phyloP scores from a whole-genome alignment of 2,888 invertebrate genomes.

The Ypsolopha sequella region DNA sequence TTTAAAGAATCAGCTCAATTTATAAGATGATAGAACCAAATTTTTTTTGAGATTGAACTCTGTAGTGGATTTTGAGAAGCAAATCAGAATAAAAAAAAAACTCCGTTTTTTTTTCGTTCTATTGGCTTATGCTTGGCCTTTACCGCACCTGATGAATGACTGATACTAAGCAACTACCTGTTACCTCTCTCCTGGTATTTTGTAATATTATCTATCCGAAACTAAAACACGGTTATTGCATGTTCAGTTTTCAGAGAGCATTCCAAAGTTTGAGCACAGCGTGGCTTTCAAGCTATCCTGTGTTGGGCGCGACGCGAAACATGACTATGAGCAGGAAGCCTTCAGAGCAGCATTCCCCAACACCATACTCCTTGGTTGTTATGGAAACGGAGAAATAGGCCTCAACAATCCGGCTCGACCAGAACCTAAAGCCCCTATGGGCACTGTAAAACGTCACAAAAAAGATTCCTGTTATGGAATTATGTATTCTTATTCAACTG shows the following conservation, averaged over 20 bases:
- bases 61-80: no score
- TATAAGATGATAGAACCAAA: no score
- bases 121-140: no score
- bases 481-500: slow-evolving; percentile 44
- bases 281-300: slow-evolving; percentile 53
- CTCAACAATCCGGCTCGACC: slow-evolving; percentile 34
- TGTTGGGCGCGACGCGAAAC: slow-evolving; percentile 48
- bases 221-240: background rate
- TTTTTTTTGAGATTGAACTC: no score
- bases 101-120: no score
- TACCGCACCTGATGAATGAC: background rate
- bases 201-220: slow-evolving; percentile 8
- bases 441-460: slow-evolving; percentile 22
- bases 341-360: slow-evolving; percentile 48
- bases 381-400: slow-evolving; percentile 59
- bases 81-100: no score
- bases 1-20: no score
- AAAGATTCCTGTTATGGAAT: slow-evolving; percentile 25
- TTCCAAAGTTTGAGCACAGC: slow-evolving; percentile 51
- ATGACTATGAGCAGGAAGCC: slow-evolving; percentile 42
- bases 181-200: no score
- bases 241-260: slow-evolving; percentile 45
- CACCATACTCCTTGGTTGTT: slow-evolving; percentile 49
- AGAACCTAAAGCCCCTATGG: slow-evolving; percentile 9
- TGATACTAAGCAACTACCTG: background rate